phyloP scores from a whole-genome alignment of 2,888 invertebrate species.

The Atrina japonica region DNA sequence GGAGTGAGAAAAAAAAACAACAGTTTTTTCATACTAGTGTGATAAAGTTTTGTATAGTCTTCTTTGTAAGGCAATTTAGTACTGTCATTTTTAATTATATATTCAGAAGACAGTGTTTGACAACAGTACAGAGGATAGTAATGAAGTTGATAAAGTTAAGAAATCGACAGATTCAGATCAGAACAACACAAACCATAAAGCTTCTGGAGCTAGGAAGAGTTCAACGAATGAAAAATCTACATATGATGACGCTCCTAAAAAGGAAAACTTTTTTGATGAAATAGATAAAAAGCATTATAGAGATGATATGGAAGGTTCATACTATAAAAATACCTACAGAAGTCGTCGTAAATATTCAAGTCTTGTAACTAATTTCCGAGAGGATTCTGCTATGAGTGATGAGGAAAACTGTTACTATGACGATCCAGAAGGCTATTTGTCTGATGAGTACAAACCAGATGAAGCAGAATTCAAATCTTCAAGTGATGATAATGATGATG shows the following conservation, averaged over 20 bases:
- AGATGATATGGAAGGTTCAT: constrained; percentile 39
- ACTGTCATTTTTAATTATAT: too few relatives aligned
- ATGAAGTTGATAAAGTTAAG: too few relatives aligned
- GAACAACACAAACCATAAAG: too few relatives aligned
- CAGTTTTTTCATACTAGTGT: too few relatives aligned
- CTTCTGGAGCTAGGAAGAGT: too few relatives aligned
- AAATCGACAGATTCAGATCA: constrained; percentile 10
- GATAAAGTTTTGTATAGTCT: too few relatives aligned
- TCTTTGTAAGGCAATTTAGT: too few relatives aligned
- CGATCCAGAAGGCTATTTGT: constrained; percentile 26
- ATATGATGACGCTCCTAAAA: not conserved
- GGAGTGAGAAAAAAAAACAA: too few relatives aligned
- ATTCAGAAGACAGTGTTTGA: too few relatives aligned
- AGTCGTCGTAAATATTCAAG: constrained; percentile 22
- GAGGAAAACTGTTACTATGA: constrained; percentile 45
- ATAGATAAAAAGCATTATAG: constrained; percentile 50
- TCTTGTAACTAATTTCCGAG: constrained; percentile 50
- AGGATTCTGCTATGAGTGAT: constrained; percentile 56
- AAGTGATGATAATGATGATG: constrained; percentile 2
- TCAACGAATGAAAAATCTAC: too few relatives aligned
- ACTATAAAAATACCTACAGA: constrained; percentile 4
- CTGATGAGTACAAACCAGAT: constrained; percentile 35
- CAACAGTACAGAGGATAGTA: constrained; percentile 20
- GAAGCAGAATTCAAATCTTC: constrained; percentile 6
- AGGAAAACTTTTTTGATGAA: constrained; percentile 58